Evolutionary conservation across 2,888 invertebrate genomes (phyloP).

Genomic region (Pantelozetes paolii): DNA sequence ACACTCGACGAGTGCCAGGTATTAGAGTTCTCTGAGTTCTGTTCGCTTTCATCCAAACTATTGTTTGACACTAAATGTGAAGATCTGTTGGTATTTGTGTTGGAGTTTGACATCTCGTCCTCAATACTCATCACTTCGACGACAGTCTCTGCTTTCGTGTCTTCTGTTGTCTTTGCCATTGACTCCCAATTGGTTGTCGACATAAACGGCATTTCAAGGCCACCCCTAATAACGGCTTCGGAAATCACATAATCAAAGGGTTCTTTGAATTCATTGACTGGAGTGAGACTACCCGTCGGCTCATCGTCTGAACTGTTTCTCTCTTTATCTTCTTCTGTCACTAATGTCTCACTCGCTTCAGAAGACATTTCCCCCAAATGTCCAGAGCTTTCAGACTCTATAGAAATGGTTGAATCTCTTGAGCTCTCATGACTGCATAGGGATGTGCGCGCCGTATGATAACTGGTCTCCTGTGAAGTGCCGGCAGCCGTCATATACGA

Average conservation of each 20-base stretch:
- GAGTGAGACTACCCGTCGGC: slow-evolving; percentile 19
- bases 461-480: slow-evolving; percentile 69
- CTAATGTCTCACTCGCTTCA: slow-evolving; percentile 84
- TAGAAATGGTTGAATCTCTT: slow-evolving; percentile 80
- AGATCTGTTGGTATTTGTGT: background rate
- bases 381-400: slow-evolving; percentile 83
- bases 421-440: slow-evolving; percentile 62
- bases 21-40: slow-evolving; percentile 47
- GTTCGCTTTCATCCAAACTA: slow-evolving; percentile 46
- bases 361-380: slow-evolving; percentile 79
- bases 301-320: background rate
- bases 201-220: slow-evolving; percentile 46
- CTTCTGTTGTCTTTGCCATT: slow-evolving; percentile 31
- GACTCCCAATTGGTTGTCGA: slow-evolving; percentile 43
- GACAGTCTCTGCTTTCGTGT: slow-evolving; percentile 44
- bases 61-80: background rate
- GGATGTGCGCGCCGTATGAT: slow-evolving; percentile 78
- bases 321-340: slow-evolving; percentile 58
- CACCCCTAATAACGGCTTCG: slow-evolving; percentile 48
- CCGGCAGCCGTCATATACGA: slow-evolving; percentile 58
- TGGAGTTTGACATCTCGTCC: background rate
- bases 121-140: slow-evolving; percentile 39
- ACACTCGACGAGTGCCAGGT: slow-evolving; percentile 48
- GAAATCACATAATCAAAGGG: slow-evolving; percentile 52
- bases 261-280: slow-evolving; percentile 50